Conservation (phyloP, 2,113 vertebrate species). For the Climacteris rufus region DNA sequence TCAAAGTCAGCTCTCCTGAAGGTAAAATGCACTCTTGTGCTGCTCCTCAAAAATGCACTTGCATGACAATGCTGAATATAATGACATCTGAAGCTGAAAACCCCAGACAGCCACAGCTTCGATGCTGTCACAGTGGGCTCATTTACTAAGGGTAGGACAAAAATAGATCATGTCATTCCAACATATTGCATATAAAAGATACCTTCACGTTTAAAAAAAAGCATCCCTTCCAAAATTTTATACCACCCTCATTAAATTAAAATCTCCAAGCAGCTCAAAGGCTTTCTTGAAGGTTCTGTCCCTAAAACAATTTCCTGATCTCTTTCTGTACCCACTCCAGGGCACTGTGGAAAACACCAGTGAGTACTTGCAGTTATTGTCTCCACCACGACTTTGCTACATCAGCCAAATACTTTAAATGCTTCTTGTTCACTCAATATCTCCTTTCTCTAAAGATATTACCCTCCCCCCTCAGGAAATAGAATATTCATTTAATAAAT, state of each 20-base stretch:
- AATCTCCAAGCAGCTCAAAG: not conserved
- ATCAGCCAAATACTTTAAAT: not conserved
- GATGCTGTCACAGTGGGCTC: not conserved
- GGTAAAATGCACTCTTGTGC: not conserved
- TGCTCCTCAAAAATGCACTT: not conserved
- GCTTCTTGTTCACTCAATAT: not conserved
- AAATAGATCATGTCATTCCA: not conserved
- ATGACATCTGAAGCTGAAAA: conserved; percentile 12
- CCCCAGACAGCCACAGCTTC: not conserved
- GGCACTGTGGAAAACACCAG: not conserved
- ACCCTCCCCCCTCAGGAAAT: not conserved
- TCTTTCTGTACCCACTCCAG: not conserved
- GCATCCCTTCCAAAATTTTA: not conserved
- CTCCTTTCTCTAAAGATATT: not conserved
- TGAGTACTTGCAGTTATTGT: not conserved
- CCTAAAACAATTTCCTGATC: not conserved
- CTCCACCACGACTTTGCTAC: not conserved
- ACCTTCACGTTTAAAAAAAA: not conserved
- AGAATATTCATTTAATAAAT: not conserved
- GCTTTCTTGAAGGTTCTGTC: not conserved
- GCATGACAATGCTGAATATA: not conserved
- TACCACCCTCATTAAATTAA: not conserved
- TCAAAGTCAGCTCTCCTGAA: not conserved
- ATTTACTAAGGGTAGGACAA: not conserved
- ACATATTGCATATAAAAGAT: not conserved